Evolutionary conservation across 92 coral and sea anemone genomes (phyloP).

Genomic region (Paramuricea clavata): DNA sequence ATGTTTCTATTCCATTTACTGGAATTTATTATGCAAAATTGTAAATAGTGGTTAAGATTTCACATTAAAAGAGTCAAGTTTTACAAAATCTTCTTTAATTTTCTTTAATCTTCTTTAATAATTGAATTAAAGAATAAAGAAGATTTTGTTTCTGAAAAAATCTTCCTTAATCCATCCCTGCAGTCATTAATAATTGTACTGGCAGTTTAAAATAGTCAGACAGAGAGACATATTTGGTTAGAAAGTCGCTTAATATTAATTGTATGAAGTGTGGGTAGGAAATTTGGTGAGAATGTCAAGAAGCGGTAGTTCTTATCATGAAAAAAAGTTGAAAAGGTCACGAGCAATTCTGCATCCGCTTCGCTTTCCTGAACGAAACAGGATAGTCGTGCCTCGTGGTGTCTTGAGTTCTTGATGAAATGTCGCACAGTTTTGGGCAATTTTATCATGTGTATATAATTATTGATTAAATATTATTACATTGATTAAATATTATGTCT

Average conservation of each 20-base stretch:
- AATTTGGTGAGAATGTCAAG: slow-evolving; percentile 7
- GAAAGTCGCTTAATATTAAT: background rate
- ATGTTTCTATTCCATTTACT: too few relatives aligned
- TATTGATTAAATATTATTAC: too few relatives aligned
- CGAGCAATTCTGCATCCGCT: background rate
- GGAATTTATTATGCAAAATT: too few relatives aligned
- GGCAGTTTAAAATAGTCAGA: background rate
- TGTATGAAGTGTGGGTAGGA: background rate
- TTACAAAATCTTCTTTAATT: too few relatives aligned
- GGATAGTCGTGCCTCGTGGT: background rate
- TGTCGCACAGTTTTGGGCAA: background rate
- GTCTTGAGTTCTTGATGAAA: background rate
- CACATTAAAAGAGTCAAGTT: too few relatives aligned
- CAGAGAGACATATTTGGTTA: background rate
- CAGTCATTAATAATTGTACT: too few relatives aligned
- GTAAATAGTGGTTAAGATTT: too few relatives aligned
- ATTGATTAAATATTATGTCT: background rate
- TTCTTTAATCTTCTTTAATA: background rate
- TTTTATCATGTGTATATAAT: background rate
- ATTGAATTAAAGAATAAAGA: background rate
- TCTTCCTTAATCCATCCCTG: too few relatives aligned
- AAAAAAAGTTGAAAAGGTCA: background rate
- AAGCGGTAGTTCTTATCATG: background rate
- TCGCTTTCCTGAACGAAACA: background rate
- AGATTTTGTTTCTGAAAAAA: too few relatives aligned